Base-by-base conservation (phyloP, 2,888 invertebrate genomes). In the Deroplatys truncata region DNA sequence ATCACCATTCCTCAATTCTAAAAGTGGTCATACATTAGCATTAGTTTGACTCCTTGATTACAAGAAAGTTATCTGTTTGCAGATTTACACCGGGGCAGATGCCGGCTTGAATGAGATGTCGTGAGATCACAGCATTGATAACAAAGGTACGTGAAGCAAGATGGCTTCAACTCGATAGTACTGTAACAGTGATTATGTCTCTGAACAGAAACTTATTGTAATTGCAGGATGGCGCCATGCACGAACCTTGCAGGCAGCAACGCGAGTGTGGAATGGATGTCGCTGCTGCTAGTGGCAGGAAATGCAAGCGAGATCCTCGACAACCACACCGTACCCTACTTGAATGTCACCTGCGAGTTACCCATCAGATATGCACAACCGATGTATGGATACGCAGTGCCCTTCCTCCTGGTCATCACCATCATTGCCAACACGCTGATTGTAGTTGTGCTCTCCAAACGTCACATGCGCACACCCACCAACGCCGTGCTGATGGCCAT, bases 401-500 rank as follows among this genome's bases (percentile, higher is more conserved):
- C 98, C 1, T 96, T 98, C 92, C 95, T 99, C 82, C 95, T 98
- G 25, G 95, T 98, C 35, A 95, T 98, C 49, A 98, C 98, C 0
- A 96, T 98, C n/a, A 95, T 98, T 5, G 97, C 98, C 85, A 99
- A 99, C 94, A 97, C 98, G 0, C 94, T 98, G 15, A 98, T 99
- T 91, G 98, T 98, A 25, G 95, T 98, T 82, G 98, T 99, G 0
- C 94, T 99, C 72, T 97, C 98, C 90, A 97, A 98, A 91, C 95
- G 97, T 82, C 98, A 98, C 93, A 98, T 99, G 98, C 93, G 97
- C 49, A 97, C 98, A 0, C 98, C 98, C 0, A 98, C 98, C 9
- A 98, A 98, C 93, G 96, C 97, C n/a, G 97, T 98, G 0, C 95
- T 98, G 4, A 97, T 98, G 95, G 97, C 97, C n/a, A 99, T 99